Conservation (phyloP, 2,888 invertebrate genomes). For the Serripes groenlandicus region DNA sequence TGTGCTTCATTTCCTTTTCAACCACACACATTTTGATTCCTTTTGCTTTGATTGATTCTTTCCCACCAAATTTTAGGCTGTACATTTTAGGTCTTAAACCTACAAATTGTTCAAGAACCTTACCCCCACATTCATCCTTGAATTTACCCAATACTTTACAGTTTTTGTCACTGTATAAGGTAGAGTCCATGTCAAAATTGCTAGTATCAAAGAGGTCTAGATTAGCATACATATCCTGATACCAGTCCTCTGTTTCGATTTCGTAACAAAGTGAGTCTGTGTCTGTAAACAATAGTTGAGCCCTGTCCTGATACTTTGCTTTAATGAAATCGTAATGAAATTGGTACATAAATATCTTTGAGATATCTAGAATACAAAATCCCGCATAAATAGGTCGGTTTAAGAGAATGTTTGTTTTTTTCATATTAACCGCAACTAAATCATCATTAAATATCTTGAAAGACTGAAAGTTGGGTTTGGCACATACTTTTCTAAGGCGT, state of each 20-base stretch:
- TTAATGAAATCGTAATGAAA: conserved; percentile 79
- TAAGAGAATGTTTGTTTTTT: conserved; percentile 21
- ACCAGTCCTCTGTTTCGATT: conserved; percentile 39
- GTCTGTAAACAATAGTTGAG: conserved; percentile 57
- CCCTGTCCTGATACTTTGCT: conserved; percentile 20
- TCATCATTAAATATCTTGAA: conserved; percentile 41
- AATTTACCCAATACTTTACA: conserved; percentile 80
- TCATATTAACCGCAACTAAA: conserved; percentile 35
- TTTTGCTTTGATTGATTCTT: conserved; percentile 54
- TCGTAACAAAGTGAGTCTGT: conserved; percentile 41
- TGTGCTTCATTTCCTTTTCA: conserved; percentile 54
- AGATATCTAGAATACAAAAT: conserved; percentile 77
- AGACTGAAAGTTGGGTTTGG: conserved; percentile 42
- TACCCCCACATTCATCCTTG: conserved; percentile 80
- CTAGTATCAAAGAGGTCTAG: conserved; percentile 59
- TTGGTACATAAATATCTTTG: conserved; percentile 85
- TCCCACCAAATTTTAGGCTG: conserved; percentile 16
- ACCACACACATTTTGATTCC: too few species aligned
- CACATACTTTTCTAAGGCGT: conserved; percentile 25
- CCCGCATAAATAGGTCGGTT: conserved; percentile 41
- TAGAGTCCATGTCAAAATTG: conserved; percentile 75
- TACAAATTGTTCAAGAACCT: conserved; percentile 74
- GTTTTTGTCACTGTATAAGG: conserved; percentile 70
- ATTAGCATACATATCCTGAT: conserved; percentile 33
- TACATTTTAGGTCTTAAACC: too few species aligned